phyloP scores from a whole-genome alignment of 2,888 invertebrate species.

The Xylocampa areola region DNA sequence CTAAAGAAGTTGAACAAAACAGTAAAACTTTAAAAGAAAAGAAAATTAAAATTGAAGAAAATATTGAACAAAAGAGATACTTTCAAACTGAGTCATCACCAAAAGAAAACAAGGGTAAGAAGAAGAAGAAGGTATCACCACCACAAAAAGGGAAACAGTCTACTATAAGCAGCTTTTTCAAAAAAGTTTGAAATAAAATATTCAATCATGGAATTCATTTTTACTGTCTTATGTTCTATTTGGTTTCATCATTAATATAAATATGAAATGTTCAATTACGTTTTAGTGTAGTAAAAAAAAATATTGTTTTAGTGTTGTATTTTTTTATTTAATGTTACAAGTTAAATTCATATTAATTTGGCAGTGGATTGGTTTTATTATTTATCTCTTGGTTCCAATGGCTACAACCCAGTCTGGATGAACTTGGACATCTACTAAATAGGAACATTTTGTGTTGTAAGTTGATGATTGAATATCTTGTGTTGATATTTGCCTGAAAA shows the following conservation, averaged over 20 bases:
- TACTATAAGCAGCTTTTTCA: conserved; percentile 82
- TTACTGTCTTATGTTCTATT: not conserved
- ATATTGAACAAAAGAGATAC: conserved; percentile 50
- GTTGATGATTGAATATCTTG: conserved; percentile 83
- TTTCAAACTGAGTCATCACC: conserved; percentile 61
- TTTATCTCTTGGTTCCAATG: conserved; percentile 83
- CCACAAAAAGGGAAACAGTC: conserved; percentile 84
- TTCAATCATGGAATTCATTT: conserved; percentile 35
- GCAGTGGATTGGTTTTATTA: conserved; percentile 9
- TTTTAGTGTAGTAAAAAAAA: conserved; percentile 43
- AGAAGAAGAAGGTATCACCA: conserved; percentile 75
- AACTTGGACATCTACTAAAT: conserved; percentile 86
- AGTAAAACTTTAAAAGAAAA: conserved; percentile 55
- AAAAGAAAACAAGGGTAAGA: conserved; percentile 75
- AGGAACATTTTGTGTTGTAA: conserved; percentile 86
- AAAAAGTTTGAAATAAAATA: conserved; percentile 65
- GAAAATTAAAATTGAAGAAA: conserved; percentile 59
- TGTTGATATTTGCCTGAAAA: conserved; percentile 79
- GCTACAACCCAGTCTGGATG: conserved; percentile 87
- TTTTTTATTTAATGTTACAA: conserved; percentile 42
- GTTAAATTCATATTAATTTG: conserved; percentile 24
- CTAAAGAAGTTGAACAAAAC: conserved; percentile 61
- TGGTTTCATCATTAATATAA: conserved; percentile 12
- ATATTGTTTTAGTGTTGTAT: no score
- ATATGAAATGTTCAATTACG: conserved; percentile 27